Evolutionary conservation across 2,113 vertebrate species (phyloP).

Genomic region (Onychostruthus taczanowskii): DNA sequence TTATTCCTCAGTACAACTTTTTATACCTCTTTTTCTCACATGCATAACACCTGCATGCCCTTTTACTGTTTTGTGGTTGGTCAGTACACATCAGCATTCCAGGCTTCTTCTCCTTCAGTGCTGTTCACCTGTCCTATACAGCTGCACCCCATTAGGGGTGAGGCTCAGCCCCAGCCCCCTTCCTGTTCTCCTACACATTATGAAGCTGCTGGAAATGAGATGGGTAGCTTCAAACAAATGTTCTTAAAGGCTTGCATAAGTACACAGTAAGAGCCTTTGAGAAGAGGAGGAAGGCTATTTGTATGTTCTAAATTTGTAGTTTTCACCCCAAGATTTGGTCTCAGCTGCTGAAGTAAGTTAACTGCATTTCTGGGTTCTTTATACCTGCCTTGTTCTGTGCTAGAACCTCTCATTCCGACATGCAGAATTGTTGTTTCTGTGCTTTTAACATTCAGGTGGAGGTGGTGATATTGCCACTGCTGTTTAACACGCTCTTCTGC

Average conservation of each 20-base stretch:
- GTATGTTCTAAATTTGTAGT: background rate
- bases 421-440: background rate
- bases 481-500: background rate
- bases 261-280: background rate
- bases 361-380: background rate
- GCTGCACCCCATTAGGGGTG: background rate
- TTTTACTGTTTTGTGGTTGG: background rate
- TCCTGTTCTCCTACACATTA: background rate
- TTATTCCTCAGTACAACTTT: background rate
- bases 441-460: background rate
- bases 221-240: background rate
- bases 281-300: accelerated
- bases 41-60: background rate
- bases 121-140: background rate
- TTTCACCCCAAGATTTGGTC: background rate
- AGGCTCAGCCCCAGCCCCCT: background rate
- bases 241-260: background rate
- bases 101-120: background rate
- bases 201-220: background rate
- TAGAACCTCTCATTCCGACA: background rate
- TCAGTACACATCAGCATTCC: background rate
- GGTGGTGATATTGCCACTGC: background rate
- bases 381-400: background rate
- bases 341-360: background rate
- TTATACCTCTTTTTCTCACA: background rate